Conservation (phyloP, 2,113 vertebrate species). For the Myrmophylax atrothorax region DNA sequence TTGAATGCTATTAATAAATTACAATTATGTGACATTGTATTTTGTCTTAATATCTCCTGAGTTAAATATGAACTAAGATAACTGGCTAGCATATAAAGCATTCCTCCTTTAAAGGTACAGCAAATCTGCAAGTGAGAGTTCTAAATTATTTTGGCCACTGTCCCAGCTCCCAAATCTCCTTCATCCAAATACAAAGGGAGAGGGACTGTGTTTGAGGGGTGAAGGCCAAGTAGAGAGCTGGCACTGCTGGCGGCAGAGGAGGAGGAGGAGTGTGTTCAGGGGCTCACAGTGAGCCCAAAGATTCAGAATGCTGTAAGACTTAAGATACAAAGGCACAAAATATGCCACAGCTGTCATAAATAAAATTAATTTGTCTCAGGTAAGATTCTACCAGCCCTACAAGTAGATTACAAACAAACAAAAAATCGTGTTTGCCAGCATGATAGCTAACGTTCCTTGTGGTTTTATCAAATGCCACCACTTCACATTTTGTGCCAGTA, state of each 20-base stretch:
- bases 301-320: background rate
- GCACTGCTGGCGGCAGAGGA: background rate
- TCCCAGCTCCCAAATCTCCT: background rate
- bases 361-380: background rate
- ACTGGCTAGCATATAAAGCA: background rate
- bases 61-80: background rate
- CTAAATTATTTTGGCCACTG: background rate
- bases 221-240: background rate
- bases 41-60: background rate
- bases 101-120: background rate
- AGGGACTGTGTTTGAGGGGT: background rate
- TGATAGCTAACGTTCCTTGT: background rate
- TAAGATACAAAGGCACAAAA: background rate
- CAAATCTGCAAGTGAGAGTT: background rate
- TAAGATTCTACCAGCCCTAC: background rate
- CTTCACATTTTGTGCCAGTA: background rate
- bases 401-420: background rate
- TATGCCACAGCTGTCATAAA: background rate
- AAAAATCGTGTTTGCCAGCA: background rate
- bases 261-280: background rate
- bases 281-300: background rate
- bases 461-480: background rate
- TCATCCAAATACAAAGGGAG: background rate
- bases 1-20: background rate
- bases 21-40: background rate